Percentiles rank a stretch among this genome's conserved stretches.
Evolutionary conservation across 1,140 invertebrate genomes (phyloP).

Genomic region (Augochlora pura): DNA sequence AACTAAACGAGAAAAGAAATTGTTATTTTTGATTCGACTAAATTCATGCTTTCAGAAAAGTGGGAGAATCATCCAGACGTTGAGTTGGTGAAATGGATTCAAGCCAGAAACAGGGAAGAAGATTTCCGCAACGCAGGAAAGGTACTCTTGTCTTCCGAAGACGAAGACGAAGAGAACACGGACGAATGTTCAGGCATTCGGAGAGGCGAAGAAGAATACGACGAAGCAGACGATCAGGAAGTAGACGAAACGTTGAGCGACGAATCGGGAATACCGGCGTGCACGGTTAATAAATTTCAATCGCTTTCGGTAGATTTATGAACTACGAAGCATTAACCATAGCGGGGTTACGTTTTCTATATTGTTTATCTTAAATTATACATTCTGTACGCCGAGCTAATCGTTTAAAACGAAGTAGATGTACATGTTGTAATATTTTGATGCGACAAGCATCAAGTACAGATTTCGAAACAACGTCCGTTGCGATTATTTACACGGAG

Average conservation of each 20-base stretch:
- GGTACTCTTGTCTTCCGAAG: conserved; percentile 61
- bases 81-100: conserved; percentile 83
- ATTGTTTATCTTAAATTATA: conserved; percentile 27
- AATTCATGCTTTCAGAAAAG: conserved; percentile 70
- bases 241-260: conserved; percentile 43
- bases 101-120: conserved; percentile 79
- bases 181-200: conserved; percentile 37
- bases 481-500: conserved; percentile 15
- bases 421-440: conserved; percentile 10
- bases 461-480: conserved; percentile 19
- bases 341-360: background rate
- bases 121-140: conserved; percentile 40
- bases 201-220: conserved; percentile 17
- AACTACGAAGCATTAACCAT: background rate
- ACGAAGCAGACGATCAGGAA: conserved; percentile 1
- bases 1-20: background rate
- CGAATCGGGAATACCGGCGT: conserved; percentile 53
- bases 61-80: conserved; percentile 83
- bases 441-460: conserved; percentile 21
- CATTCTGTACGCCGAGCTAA: background rate
- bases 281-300: conserved; percentile 74
- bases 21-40: conserved; percentile 12
- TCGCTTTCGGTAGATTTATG: conserved; percentile 59
- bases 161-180: conserved; percentile 65
- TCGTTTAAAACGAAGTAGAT: conserved; percentile 33